Conservation (phyloP, 2,797 vertebrate genomes). For the Falco cherrug region DNA sequence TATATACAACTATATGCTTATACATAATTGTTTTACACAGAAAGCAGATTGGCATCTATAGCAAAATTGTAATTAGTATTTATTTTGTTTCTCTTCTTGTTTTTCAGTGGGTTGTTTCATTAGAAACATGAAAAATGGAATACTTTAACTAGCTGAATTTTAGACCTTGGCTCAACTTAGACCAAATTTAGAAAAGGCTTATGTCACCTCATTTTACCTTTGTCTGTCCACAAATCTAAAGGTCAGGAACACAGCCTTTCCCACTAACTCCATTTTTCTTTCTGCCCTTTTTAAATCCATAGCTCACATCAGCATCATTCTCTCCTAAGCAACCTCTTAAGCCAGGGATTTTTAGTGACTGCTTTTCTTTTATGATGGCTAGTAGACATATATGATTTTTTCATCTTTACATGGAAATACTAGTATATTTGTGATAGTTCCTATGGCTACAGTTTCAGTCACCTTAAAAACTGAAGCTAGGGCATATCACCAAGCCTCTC, state of each 20-base stretch:
- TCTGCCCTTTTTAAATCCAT: neutral
- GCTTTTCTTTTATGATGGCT: neutral
- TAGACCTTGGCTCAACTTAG: neutral
- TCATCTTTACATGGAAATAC: neutral
- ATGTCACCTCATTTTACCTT: neutral
- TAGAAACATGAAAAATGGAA: neutral
- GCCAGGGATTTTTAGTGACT: neutral
- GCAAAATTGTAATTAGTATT: neutral
- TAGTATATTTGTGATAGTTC: neutral
- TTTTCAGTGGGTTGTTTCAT: neutral
- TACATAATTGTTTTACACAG: neutral
- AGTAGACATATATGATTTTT: neutral
- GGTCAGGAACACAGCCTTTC: neutral
- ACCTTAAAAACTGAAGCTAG: neutral
- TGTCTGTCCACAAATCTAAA: neutral
- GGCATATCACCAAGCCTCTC: neutral
- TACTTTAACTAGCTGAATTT: neutral
- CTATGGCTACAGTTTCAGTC: neutral
- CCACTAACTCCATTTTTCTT: neutral
- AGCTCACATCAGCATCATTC: neutral
- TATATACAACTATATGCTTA: neutral
- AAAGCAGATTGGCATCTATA: neutral
- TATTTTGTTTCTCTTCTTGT: neutral
- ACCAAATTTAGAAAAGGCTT: neutral
- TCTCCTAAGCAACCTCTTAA: neutral